These are phyloP conservation scores for Sialia sialis DNA, from an alignment of 2,113 vertebrate species.

Conservation along the genomic window DNA sequence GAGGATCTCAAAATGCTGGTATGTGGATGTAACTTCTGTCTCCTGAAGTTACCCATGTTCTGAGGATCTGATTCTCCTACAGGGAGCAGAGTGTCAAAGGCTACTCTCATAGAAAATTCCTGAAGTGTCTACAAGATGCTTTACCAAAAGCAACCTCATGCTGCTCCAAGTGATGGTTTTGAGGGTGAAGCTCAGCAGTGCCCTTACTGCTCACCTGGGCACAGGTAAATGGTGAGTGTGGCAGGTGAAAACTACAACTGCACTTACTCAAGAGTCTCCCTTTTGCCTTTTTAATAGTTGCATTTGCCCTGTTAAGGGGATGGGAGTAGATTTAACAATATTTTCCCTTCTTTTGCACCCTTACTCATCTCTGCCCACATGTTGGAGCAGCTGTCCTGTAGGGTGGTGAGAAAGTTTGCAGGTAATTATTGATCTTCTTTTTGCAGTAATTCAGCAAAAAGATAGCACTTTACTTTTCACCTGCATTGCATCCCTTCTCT, in stretches of 20 bases:
- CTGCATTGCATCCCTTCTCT: background rate
- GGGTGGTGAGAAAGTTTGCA: background rate
- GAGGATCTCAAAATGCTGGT: background rate
- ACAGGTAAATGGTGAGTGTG: background rate
- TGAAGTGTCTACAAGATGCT: background rate
- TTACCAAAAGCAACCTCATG: background rate
- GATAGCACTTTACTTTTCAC: background rate
- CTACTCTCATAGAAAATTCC: background rate
- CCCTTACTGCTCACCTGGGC: background rate
- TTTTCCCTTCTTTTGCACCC: background rate
- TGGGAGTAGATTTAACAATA: background rate
- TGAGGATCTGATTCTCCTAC: background rate
- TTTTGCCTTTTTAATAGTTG: background rate
- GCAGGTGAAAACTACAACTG: background rate
- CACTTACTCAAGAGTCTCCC: background rate
- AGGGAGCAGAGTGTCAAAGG: background rate
- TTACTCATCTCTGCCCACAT: background rate
- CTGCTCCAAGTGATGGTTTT: background rate
- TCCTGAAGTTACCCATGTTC: background rate
- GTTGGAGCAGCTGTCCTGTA: background rate
- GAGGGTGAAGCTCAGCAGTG: background rate
- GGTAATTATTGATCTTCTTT: constrained; percentile 5
- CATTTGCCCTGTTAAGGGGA: background rate
- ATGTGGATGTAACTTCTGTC: background rate
- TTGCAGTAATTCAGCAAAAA: background rate